A percentile compares a stretch with the other conserved stretches of the same genome.
These are phyloP conservation scores for Zaprionus lachaisei DNA, from an alignment of 1,140 invertebrate species.

Conservation along the genomic window DNA sequence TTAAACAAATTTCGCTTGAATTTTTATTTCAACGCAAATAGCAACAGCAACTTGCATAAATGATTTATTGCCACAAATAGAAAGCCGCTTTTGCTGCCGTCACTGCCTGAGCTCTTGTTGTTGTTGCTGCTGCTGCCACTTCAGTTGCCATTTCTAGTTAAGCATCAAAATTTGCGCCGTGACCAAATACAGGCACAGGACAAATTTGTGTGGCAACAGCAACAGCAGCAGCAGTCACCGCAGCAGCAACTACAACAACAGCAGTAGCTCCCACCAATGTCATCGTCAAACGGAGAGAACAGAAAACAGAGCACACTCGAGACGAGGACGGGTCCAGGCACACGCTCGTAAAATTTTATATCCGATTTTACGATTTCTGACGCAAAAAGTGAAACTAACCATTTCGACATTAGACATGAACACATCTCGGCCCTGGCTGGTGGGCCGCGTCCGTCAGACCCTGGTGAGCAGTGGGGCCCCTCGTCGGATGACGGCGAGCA, in stretches of 20 bases:
- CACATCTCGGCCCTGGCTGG: constrained; percentile 62
- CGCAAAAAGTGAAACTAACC: constrained; percentile 83
- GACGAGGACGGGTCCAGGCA: constrained; percentile 54
- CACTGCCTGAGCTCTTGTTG: constrained; percentile 27
- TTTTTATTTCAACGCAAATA: constrained; percentile 73
- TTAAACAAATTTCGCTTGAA: constrained; percentile 74
- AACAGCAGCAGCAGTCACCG: constrained; percentile 23
- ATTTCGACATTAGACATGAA: constrained; percentile 83
- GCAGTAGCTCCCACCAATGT: constrained; percentile 41
- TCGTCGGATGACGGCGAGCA: neutral
- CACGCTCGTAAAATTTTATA: constrained; percentile 83
- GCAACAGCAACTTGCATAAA: constrained; percentile 77
- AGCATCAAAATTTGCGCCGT: constrained; percentile 80
- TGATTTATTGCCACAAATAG: constrained; percentile 78
- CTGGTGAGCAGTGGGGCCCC: neutral
- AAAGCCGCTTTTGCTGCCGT: constrained; percentile 34
- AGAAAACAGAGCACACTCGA: constrained; percentile 63
- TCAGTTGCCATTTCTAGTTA: constrained; percentile 77
- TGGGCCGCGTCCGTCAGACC: constrained; percentile 2
- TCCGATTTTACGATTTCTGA: constrained; percentile 83
- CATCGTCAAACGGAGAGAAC: constrained; percentile 59
- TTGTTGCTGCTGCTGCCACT: constrained; percentile 48
- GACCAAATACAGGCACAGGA: constrained; percentile 76
- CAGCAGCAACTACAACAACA: constrained; percentile 29
- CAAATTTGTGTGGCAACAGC: constrained; percentile 52